Evolutionary conservation across 1,140 invertebrate genomes (phyloP), one percentile per base, ranked within the genome.

Genomic region (Spodoptera frugiperda): DNA sequence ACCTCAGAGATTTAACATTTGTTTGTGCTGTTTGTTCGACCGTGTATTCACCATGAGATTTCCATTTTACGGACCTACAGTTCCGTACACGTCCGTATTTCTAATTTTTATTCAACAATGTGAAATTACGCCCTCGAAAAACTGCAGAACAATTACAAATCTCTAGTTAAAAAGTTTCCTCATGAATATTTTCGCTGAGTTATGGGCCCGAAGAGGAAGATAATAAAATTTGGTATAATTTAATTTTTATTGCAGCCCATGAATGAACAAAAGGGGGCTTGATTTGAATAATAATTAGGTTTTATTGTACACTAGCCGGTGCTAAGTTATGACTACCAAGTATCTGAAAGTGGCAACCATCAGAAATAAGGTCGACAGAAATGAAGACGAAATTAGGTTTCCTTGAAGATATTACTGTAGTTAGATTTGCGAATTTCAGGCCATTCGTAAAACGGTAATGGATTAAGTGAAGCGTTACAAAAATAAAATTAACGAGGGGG

Each of bases 401-500:
- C 21, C 54, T 57, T 30, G 2, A 30, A 57, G 54, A 57, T 57
- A 14, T 57, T 14, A 57, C 54, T 57, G 15, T 59, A 44, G 57
- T 44, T 61, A 61, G 30, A 61, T 61, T 61, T 39, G 11, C 39
- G 48, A 65, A 74, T 77, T 76, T 61, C 70, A 68, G 73, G 67
- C 72, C 51, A 76, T 63, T 67, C 51, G 46, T 76, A 79, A 84
- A 87, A 79, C 83, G 81, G 82, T 86, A 89, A 88, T 84, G 79
- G 87, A 89, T 89, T 87, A 89, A 83, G 84, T 84, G 82, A 82
- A 80, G 78, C 86, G 84, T 85, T 78, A 84, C 81, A 83, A 85
- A 90, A 92, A 90, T 92, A 91, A 89, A 91, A 91, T 92, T 88
- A 91, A 89, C 86, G 88, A 90, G 87, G 87, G 78, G 78, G 78